A percentile compares a stretch with the other conserved stretches of the same genome.
phyloP scores from a whole-genome alignment of 2,797 vertebrate genomes.

The Sebastes ruberrimus region DNA sequence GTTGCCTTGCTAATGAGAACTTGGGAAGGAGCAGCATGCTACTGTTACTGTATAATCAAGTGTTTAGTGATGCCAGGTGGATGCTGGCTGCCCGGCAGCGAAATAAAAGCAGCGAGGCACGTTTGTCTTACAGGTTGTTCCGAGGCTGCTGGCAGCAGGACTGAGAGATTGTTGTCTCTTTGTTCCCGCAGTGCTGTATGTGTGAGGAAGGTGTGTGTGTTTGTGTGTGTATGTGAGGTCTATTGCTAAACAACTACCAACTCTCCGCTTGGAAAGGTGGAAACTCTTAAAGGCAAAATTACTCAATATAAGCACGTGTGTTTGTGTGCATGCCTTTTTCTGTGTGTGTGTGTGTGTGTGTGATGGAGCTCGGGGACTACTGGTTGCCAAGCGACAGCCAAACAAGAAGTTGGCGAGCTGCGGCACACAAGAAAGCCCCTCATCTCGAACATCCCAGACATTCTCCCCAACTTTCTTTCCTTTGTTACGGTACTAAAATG shows the following conservation, averaged over 20 bases:
- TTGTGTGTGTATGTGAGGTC: neutral
- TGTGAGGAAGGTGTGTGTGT: neutral
- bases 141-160: neutral
- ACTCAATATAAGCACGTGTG: neutral
- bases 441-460: constrained; percentile 29
- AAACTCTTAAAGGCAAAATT: constrained; percentile 6
- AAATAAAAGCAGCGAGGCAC: constrained; percentile 6
- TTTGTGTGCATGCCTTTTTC: neutral
- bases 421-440: constrained; percentile 19
- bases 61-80: constrained; percentile 38
- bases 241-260: neutral
- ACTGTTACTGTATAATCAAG: constrained; percentile 41
- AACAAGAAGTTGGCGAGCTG: constrained; percentile 24
- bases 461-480: constrained; percentile 15
- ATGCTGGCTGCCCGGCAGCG: constrained; percentile 4
- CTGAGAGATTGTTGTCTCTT: neutral
- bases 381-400: constrained; percentile 35
- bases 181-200: neutral
- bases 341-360: neutral
- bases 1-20: constrained; percentile 38
- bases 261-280: neutral
- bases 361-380: neutral
- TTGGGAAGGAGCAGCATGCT: constrained; percentile 35
- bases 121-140: constrained; percentile 34
- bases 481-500: constrained; percentile 39